A percentile compares a stretch with the other conserved stretches of the same genome.
Conservation (phyloP, 2,888 invertebrate genomes). For the Sinohyriopsis cumingii region DNA sequence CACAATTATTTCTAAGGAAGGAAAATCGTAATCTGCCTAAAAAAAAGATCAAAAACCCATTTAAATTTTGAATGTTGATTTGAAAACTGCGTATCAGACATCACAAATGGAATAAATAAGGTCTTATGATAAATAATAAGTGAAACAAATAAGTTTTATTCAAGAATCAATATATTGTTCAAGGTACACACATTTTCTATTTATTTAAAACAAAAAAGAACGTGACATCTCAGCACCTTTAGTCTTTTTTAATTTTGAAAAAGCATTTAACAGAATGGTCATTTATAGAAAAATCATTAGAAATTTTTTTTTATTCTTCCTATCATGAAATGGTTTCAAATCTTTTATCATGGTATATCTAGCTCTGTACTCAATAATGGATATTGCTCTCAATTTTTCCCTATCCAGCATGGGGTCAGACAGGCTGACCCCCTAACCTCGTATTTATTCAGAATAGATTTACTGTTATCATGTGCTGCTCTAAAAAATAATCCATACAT, state of each 20-base stretch:
- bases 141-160: too few relatives aligned
- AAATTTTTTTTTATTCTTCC: too few relatives aligned
- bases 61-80: neutral
- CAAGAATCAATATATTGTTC: too few relatives aligned
- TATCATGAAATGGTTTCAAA: neutral
- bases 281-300: too few relatives aligned
- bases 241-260: too few relatives aligned
- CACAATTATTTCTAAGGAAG: neutral
- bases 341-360: constrained; percentile 3
- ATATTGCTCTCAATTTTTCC: constrained; percentile 4
- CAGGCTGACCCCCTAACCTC: constrained; percentile 6
- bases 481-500: neutral
- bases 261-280: too few relatives aligned
- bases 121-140: too few relatives aligned
- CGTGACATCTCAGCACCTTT: too few relatives aligned
- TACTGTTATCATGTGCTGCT: constrained; percentile 4
- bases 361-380: constrained; percentile 8
- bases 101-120: too few relatives aligned
- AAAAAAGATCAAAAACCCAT: neutral
- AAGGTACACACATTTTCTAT: too few relatives aligned
- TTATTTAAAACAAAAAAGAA: too few relatives aligned
- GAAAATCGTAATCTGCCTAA: neutral
- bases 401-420: constrained; percentile 2
- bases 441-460: neutral
- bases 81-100: constrained; percentile 3